A percentile compares a stretch with the other conserved stretches of the same genome.
phyloP scores from a whole-genome alignment of 2,113 vertebrate genomes.

The Rhea americana region DNA sequence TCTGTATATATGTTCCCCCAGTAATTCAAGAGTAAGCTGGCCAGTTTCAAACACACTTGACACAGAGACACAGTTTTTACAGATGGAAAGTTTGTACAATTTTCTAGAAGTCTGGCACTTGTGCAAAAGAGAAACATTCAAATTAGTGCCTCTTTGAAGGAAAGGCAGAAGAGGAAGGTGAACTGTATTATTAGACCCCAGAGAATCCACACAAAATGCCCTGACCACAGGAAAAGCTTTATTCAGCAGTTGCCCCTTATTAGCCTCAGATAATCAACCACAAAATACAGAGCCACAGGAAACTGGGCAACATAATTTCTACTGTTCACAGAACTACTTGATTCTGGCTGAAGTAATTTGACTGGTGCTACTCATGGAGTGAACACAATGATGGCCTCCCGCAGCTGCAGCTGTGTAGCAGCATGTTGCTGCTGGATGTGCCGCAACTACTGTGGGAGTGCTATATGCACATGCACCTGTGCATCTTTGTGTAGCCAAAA shows the following conservation, averaged over 20 bases:
- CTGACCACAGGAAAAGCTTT: slow-evolving; percentile 66
- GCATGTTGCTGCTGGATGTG: rapidly evolving
- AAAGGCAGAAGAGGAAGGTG: slow-evolving; percentile 65
- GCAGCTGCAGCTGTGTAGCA: neutral
- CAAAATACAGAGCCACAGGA: slow-evolving; percentile 54
- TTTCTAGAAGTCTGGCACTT: neutral
- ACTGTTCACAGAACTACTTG: slow-evolving; percentile 3
- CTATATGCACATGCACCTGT: neutral
- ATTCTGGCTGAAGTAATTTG: neutral
- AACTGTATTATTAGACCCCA: slow-evolving; percentile 44
- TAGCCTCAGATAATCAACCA: slow-evolving; percentile 55
- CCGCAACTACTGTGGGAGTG: neutral
- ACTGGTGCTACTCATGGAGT: neutral
- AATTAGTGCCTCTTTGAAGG: slow-evolving; percentile 20
- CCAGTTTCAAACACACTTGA: neutral
- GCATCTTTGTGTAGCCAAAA: neutral
- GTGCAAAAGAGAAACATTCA: slow-evolving; percentile 27
- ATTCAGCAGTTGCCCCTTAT: slow-evolving; percentile 53
- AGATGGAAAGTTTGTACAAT: neutral
- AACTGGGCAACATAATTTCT: slow-evolving; percentile 29
- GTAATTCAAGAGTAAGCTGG: neutral
- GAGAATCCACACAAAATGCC: slow-evolving; percentile 65
- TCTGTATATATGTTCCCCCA: neutral
- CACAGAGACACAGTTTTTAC: neutral
- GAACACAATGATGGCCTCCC: neutral